A percentile compares a stretch with the other conserved stretches of the same genome.
These are phyloP conservation scores for Fulmarus glacialis DNA, from an alignment of 2,113 vertebrate genomes.

Conservation along the genomic window DNA sequence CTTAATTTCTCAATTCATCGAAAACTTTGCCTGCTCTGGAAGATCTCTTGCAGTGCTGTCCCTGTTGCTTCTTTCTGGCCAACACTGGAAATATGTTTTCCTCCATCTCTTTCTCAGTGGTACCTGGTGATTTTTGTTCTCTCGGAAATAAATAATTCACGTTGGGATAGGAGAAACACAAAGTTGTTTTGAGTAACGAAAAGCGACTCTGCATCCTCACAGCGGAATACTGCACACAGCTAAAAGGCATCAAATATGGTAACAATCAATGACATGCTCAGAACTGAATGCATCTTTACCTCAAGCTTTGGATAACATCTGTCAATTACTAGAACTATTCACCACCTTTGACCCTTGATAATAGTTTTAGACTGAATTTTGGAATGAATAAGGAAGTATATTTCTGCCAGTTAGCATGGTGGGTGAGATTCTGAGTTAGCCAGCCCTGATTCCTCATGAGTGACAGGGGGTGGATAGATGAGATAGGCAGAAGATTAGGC, in stretches of 20 bases:
- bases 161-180: background rate
- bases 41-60: background rate
- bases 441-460: background rate
- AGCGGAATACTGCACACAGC: background rate
- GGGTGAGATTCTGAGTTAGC: background rate
- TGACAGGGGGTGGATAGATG: background rate
- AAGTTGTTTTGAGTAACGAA: background rate
- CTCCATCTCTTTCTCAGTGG: background rate
- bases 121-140: background rate
- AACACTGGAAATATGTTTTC: background rate
- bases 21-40: background rate
- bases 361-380: background rate
- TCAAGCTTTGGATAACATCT: background rate
- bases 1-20: background rate
- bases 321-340: background rate
- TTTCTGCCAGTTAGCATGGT: background rate
- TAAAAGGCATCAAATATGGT: background rate
- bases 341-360: accelerated
- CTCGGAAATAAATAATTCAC: background rate
- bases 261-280: background rate
- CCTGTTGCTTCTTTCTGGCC: background rate
- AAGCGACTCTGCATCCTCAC: background rate
- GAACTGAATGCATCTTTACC: background rate
- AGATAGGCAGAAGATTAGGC: background rate
- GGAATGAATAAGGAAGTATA: background rate